Evolutionary conservation across 2,797 vertebrate genomes (phyloP).

Genomic region (Eulemur albifrons): DNA sequence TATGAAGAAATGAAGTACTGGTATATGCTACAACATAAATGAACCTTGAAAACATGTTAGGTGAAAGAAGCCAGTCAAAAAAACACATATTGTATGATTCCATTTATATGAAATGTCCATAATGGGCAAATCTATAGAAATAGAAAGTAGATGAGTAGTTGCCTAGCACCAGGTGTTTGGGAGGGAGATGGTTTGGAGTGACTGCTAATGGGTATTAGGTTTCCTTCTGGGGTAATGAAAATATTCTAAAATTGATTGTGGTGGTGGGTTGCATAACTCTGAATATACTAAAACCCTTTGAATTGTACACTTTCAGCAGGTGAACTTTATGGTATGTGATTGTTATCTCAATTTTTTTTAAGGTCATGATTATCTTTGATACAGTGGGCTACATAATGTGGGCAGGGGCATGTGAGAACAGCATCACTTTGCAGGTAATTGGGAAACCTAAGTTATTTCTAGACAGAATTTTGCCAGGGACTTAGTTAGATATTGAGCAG

Average conservation of each 20-base stretch:
- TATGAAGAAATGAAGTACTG: neutral
- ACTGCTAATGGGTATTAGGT: neutral
- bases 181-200: neutral
- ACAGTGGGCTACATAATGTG: too few species aligned
- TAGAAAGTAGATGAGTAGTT: neutral
- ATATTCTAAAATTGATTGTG: neutral
- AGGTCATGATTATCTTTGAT: neutral
- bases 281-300: neutral
- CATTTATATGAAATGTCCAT: neutral
- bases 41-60: neutral
- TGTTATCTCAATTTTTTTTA: neutral
- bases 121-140: neutral
- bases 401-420: neutral
- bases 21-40: too few species aligned
- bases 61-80: neutral
- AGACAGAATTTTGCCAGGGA: neutral
- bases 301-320: neutral
- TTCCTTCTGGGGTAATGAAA: neutral
- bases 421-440: neutral
- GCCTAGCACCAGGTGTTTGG: neutral
- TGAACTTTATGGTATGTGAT: neutral
- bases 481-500: neutral
- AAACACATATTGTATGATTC: neutral
- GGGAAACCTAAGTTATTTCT: neutral
- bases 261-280: neutral